phyloP scores from a whole-genome alignment of 2,888 invertebrate species.

The Aporophyla nigra region DNA sequence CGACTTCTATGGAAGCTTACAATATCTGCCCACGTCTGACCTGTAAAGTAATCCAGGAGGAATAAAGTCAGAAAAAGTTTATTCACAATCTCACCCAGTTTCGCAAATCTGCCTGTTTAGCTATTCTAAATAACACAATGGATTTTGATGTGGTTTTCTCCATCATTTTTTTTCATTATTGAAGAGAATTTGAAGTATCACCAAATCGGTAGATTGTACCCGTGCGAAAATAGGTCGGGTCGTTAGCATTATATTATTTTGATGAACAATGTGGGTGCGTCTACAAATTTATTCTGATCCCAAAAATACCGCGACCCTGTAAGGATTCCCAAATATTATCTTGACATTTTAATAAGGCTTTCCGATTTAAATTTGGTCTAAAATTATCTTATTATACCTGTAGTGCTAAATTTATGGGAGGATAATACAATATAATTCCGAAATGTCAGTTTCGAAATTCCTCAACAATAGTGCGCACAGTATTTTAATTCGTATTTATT shows the following conservation, averaged over 20 bases:
- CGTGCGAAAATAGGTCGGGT: too few species aligned
- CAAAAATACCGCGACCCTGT: not conserved
- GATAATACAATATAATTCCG: not conserved
- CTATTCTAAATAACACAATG: too few species aligned
- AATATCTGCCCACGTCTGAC: not conserved
- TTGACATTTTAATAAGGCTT: not conserved
- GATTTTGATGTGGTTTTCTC: not conserved
- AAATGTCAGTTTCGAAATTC: not conserved
- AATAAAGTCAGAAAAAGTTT: not conserved
- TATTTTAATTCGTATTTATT: not conserved
- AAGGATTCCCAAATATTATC: not conserved
- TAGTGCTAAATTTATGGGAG: not conserved
- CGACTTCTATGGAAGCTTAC: not conserved
- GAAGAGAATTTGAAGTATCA: too few species aligned
- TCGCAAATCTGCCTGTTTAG: not conserved
- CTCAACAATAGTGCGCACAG: not conserved
- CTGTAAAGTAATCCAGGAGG: not conserved
- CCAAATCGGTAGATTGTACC: too few species aligned
- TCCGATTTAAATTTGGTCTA: not conserved
- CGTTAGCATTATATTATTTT: too few species aligned
- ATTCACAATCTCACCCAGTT: not conserved
- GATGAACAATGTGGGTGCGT: not conserved
- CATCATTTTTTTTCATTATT: not conserved
- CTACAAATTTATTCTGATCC: not conserved
- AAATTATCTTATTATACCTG: not conserved